A percentile compares a stretch with the other conserved stretches of the same genome.
These are phyloP conservation scores for Mesopsocus fuscifrons DNA, from an alignment of 2,888 invertebrate species.

Conservation along the genomic window DNA sequence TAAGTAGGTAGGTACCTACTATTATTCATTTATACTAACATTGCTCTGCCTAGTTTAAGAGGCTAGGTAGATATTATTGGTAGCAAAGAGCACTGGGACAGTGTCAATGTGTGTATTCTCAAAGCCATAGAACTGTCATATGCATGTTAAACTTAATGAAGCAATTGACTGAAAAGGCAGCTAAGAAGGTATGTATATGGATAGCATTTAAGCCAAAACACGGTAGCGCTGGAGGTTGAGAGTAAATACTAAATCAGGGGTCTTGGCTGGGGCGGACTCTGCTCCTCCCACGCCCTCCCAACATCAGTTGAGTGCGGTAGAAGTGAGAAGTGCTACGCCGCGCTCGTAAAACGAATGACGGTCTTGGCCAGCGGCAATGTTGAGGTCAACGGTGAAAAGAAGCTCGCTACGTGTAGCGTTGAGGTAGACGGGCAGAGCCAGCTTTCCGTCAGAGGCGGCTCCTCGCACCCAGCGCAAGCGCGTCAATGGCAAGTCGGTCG, in stretches of 20 bases:
- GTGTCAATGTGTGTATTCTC: no score
- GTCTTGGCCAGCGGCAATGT: slow-evolving; percentile 76
- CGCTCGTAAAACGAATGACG: slow-evolving; percentile 95
- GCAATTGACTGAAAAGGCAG: no score
- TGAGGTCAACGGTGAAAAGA: slow-evolving; percentile 86
- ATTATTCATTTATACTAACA: no score
- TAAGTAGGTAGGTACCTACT: no score
- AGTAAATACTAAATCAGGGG: background rate
- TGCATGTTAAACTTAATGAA: no score
- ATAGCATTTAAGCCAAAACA: background rate
- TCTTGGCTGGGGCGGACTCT: background rate
- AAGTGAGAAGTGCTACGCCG: slow-evolving; percentile 90
- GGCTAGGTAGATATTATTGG: no score
- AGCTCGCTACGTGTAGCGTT: slow-evolving; percentile 91
- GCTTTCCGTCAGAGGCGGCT: slow-evolving; percentile 34
- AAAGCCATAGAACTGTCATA: no score
- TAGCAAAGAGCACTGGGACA: no score
- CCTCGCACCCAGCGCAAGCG: slow-evolving; percentile 73
- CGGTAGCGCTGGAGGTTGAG: slow-evolving; percentile 2
- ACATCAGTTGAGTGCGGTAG: slow-evolving; percentile 64
- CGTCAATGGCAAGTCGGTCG: slow-evolving; percentile 81
- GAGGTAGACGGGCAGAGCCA: slow-evolving; percentile 89
- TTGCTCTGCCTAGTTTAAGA: no score
- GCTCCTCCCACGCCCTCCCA: slow-evolving; percentile 1
- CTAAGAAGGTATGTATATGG: no score